Evolutionary conservation across 2,797 vertebrate genomes (phyloP).

Genomic region (Rhadinocentrus ornatus): DNA sequence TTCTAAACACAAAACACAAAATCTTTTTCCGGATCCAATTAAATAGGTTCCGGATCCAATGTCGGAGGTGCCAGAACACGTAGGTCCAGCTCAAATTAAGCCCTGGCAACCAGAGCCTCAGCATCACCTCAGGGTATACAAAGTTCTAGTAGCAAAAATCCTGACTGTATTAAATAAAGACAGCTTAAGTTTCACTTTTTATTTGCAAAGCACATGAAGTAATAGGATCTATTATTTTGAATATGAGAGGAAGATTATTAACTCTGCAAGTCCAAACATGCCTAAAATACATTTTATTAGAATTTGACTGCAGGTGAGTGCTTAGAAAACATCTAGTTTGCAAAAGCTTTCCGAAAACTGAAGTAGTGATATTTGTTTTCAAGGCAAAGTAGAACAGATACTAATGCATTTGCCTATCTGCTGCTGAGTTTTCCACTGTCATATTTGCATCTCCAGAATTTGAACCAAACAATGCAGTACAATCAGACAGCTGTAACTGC

Average conservation of each 20-base stretch:
- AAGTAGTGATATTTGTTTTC: neutral
- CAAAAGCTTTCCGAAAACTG: slow-evolving; percentile 10
- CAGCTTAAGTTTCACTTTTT: neutral
- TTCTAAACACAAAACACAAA: too few species aligned
- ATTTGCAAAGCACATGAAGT: neutral
- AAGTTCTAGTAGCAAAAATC: neutral
- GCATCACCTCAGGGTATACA: neutral
- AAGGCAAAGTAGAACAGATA: slow-evolving; percentile 7
- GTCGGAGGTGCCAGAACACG: too few species aligned
- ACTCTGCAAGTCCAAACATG: neutral
- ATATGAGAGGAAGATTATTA: neutral
- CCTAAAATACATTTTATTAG: neutral
- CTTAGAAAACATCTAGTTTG: slow-evolving; percentile 5
- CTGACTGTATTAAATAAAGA: neutral
- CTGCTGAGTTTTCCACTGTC: slow-evolving; percentile 65
- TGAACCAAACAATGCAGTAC: slow-evolving; percentile 52
- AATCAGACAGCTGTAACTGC: slow-evolving; percentile 17
- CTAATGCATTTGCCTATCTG: slow-evolving; percentile 77
- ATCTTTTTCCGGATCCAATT: too few species aligned
- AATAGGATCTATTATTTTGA: too few species aligned
- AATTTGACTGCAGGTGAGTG: neutral
- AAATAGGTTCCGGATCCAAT: too few species aligned
- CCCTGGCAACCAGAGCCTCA: neutral
- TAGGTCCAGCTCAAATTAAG: too few species aligned
- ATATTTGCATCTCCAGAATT: slow-evolving; percentile 78